Evolutionary conservation across 2,797 vertebrate species (phyloP), one percentile per base, ranked within the genome.

Genomic region (Sebastes iracundus): DNA sequence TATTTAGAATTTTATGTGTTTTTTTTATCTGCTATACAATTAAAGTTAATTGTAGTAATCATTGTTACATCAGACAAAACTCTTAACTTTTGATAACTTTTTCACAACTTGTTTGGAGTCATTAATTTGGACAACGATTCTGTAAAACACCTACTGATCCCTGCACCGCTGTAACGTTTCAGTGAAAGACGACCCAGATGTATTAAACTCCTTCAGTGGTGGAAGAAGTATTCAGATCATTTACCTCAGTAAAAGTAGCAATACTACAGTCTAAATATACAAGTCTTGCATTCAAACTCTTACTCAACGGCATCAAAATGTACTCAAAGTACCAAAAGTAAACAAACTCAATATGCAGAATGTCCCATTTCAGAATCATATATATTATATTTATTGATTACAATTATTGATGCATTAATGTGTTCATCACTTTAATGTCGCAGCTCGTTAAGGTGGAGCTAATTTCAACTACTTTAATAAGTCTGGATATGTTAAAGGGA

Each of bases 61-160:
- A 33, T 33, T 20, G 8, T 30, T 60, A 18, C 8, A 0, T 20
- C 16, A 3, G 8, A 30, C 7, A 58, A 53, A 8, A 25, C 12
- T 56, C 42, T 46, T 20, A 49, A 49, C 46, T 49, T 49, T 49
- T 42, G 38, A 42, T 42, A 42, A 42, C 38, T 42, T 42, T 42
- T 16, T 7, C 38, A 42, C 38, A 42, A 42, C 38, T 7, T 42
- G 38, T 42, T 42, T 42, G 38, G 14, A 42, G 38, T 42, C 38
- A 16, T 42, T 42, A 7, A 16, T 42, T 16, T 42, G 38, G 38
- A 42, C 38, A 42, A 14, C 38, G 0, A 0, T 42, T 42, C 38
- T 42, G 38, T 42, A 7, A 42, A 42, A 42, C 14, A 42, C 38
- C 38, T 16, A 42, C 38, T 42, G 14, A 42, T 42, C 0, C 0